Base-by-base conservation (phyloP, 2,113 vertebrate genomes). In the Trinectes maculatus region DNA sequence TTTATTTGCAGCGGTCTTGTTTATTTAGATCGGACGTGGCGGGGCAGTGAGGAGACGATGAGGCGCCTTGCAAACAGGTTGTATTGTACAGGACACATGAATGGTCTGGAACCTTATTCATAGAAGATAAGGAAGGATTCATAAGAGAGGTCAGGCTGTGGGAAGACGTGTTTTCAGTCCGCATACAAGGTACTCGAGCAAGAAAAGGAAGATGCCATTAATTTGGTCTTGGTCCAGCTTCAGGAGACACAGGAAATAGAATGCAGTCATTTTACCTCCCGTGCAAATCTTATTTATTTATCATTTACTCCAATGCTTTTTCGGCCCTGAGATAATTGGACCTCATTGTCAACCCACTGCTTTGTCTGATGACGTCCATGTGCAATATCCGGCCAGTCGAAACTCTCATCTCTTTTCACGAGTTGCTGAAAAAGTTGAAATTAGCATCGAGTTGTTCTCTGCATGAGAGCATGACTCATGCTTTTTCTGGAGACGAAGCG, bases 281-380 rank as follows among this genome's bases (percentile, higher is more conserved):
- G n/a, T n/a, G n/a, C n/a, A n/a, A n/a, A n/a, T n/a, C n/a, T n/a
- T n/a, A n/a, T n/a, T n/a, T n/a, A n/a, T n/a, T n/a, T n/a, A n/a
- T 33, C 13, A 43, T 3, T 72, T 31, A 31, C 8, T 8, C 29
- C 4, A 31, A 4, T 31, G 29, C 8, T 31, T 31, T 5, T 31
- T 31, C 8, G 29, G 8, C 29, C 8, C 8, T 31, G 31, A 21
- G 10, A 46, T 37, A 12, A 40, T 3, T 26, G 26, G 18, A 25
- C 2, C 2, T n/a, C 9, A 8, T 12, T 11, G 4, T 36, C 18
- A 6, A 57, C 5, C 10, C 8, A 0, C 1, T 3, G 22, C 5
- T 18, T 16, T 31, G 29, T 31, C 80, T 89, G 80, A 88, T 86
- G 82, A 82, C 80, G 86, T 83, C 76, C 49, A 68, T 59, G 73